Evolutionary conservation across 2,888 invertebrate species (phyloP), one percentile per base, ranked within the genome.

Genomic region (Escarpia spicata): DNA sequence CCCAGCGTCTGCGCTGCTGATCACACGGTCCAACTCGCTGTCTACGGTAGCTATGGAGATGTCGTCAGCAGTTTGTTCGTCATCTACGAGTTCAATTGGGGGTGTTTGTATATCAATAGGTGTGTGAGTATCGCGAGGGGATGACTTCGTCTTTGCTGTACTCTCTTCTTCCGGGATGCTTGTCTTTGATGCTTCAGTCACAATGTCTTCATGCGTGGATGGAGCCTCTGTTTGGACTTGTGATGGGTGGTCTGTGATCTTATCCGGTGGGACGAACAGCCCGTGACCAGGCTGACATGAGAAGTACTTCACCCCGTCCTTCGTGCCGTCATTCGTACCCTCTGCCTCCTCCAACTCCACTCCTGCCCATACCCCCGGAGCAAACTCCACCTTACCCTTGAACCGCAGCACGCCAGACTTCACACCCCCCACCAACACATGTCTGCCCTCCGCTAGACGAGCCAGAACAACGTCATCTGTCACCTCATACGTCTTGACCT

Each of bases 331-430:
- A 92, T 94, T 95, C 90, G 95, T 94, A 2, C 95, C 95, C 37
- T 95, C 94, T 4, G 95, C 94, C 37, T 93, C 58, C 43, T 95
- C 95, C 89, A 96, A 93, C 94, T 95, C 95, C 31, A 96, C 95
- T 6, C 96, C 96, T 2, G 95, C 95, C 95, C 95, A 95, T 58
- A 95, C 93, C 43, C 96, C 96, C 0, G 95, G 94, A n/a, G 95
- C 95, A 94, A 95, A 95, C 91, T 94, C 93, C 19, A 95, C 95
- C 45, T 94, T 94, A 44, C 96, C 96, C 93, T 95, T 95, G 94
- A 94, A 96, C 43, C 95, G 92, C n/a, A 96, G 93, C 19, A 92
- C 94, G 8, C 95, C 96, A 31, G 92, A 43, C 52, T 94, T 92
- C 60, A 94, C 92, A 0, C 95, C 95, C 43, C 94, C 94, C 6